Conservation (phyloP, 1,140 invertebrate genomes). For the Mactra quadrangularis region DNA sequence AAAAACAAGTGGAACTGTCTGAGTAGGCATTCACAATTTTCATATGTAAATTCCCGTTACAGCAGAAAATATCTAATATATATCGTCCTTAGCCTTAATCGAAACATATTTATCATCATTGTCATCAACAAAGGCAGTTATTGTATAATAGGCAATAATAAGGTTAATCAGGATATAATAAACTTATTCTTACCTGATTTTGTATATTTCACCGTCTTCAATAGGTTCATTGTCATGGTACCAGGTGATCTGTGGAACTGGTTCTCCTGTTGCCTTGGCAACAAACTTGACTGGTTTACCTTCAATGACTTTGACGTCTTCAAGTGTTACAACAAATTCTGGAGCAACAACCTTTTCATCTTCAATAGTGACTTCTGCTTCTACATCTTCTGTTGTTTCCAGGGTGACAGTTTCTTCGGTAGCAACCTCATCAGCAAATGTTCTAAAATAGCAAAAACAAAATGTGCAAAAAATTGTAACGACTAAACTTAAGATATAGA, state of each 20-base stretch:
- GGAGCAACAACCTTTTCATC: constrained; percentile 66
- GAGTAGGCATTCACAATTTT: no score
- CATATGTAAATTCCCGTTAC: no score
- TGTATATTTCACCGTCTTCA: constrained; percentile 73
- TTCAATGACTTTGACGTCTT: constrained; percentile 85
- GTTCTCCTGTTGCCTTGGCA: constrained; percentile 92
- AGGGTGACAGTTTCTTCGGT: constrained; percentile 43
- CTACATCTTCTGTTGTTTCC: constrained; percentile 47
- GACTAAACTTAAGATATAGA: no score
- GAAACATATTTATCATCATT: no score
- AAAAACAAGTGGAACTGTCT: no score
- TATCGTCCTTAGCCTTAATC: no score
- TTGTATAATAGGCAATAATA: no score
- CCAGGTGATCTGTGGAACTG: constrained; percentile 75
- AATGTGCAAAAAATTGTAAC: no score
- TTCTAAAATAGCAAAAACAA: constrained; percentile 66
- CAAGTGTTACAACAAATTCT: constrained; percentile 72
- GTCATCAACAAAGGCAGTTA: no score
- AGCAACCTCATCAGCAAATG: constrained; percentile 74
- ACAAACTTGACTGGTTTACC: constrained; percentile 96
- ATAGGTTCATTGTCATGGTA: constrained; percentile 88
- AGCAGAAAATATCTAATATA: no score
- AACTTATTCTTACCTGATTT: constrained; percentile 66
- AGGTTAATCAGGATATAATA: no score
- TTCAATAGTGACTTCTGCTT: constrained; percentile 48